Conservation (phyloP, 2,888 invertebrate genomes). For the Aspidiotus rigidus region DNA sequence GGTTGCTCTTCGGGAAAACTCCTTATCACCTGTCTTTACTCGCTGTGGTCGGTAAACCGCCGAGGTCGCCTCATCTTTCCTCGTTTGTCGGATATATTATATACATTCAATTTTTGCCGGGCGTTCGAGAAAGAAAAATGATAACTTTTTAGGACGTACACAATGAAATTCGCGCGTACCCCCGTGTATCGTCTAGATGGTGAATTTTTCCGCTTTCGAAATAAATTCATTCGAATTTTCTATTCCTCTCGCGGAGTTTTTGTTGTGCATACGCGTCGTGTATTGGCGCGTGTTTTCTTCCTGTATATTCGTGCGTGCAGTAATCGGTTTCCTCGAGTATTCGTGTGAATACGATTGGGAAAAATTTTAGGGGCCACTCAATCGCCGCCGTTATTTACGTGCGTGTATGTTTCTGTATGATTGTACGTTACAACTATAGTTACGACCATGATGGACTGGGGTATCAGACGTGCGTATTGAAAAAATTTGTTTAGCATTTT, state of each 20-base stretch:
- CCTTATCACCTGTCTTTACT: constrained; percentile 23
- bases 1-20: constrained; percentile 8
- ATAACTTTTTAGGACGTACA: not conserved
- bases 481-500: not conserved
- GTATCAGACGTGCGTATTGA: constrained; percentile 57
- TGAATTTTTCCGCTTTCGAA: too few species aligned
- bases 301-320: too few species aligned
- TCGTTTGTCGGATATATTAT: constrained; percentile 6
- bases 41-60: constrained; percentile 7
- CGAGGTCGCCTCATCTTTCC: constrained; percentile 9
- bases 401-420: too few species aligned
- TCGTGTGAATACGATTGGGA: too few species aligned
- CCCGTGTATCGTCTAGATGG: not conserved
- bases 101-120: too few species aligned
- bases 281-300: not conserved
- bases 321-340: too few species aligned
- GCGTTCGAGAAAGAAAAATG: too few species aligned
- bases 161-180: constrained; percentile 12
- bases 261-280: not conserved
- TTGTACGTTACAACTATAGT: constrained; percentile 44
- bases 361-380: too few species aligned
- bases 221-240: too few species aligned
- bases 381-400: too few species aligned
- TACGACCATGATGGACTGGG: constrained; percentile 60
- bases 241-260: not conserved